Evolutionary conservation across 2,113 vertebrate genomes (phyloP).

Genomic region (Urocynchramus pylzowi): DNA sequence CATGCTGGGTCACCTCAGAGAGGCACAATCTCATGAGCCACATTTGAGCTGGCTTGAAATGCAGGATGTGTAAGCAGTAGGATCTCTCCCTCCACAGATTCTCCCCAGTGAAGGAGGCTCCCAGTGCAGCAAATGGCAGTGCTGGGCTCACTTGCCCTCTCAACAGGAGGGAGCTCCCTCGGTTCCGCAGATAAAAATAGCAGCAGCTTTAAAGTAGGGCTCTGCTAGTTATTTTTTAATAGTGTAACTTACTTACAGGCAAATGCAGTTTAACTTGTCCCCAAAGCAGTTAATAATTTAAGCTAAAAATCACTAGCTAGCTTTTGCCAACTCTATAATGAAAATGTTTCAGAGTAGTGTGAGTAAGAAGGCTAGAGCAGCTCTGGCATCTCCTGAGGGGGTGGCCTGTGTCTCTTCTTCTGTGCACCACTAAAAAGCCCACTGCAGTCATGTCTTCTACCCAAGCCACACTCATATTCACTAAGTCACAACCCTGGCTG

Average conservation of each 20-base stretch:
- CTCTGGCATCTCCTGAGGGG: background rate
- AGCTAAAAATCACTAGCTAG: background rate
- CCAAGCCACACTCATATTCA: background rate
- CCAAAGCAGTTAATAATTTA: slow-evolving; percentile 36
- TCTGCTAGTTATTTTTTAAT: slow-evolving; percentile 37
- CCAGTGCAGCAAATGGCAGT: background rate
- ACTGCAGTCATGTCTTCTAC: background rate
- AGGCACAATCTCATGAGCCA: background rate
- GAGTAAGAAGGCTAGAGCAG: background rate
- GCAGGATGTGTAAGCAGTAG: too few species aligned
- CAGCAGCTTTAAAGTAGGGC: background rate
- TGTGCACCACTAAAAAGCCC: rapidly evolving
- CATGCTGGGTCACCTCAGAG: background rate
- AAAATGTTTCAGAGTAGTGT: background rate
- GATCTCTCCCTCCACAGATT: background rate
- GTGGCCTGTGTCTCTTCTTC: background rate
- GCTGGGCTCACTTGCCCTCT: background rate
- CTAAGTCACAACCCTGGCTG: background rate
- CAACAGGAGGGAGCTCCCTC: background rate
- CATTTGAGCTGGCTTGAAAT: background rate
- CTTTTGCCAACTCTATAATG: background rate
- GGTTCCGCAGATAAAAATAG: background rate
- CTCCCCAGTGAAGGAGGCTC: background rate
- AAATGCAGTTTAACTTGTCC: slow-evolving; percentile 13
- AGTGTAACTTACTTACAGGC: background rate